Base-by-base conservation (phyloP, 2,888 invertebrate genomes). In the Nineta flava region DNA sequence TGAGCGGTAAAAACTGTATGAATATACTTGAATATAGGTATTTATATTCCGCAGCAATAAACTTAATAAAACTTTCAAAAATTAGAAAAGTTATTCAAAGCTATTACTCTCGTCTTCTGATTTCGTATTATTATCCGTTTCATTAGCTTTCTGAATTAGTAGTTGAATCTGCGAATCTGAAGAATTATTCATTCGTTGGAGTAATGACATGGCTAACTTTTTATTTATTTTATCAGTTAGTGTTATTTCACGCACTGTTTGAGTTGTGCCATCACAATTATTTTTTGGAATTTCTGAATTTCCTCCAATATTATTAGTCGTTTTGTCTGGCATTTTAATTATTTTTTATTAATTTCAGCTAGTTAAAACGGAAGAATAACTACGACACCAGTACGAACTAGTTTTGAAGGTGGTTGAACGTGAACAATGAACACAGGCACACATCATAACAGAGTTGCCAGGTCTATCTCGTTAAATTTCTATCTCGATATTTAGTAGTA, bases 181-280 rank as follows among this genome's bases (percentile, higher is more conserved):
- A 15, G 52, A 48, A 48, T 47, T 53, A 53, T 77, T 77, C 66
- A 82, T 71, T 53, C 76, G 67, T 49, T 75, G 71, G 53, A 81
- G 69, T 51, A 81, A 68, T 1, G 79, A 79, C 50, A 75, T 70
- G 46, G 82, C 64, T 48, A 82, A 65, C 58, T 74, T 75, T 62
- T 81, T 81, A 60, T 83, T 83, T 51, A 82, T 58, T 54, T 72
- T 74, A 60, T 83, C 82, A 1, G 79, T 82, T 62, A 75, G 75
- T 10, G 75, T 76, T 52, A 75, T 62, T 64, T 76, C 77, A 47
- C 74, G 61, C 13, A 41, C 35, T 19, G 12, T 6, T 31, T 49
- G 34, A 15, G 13, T 21, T 44, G n/a, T 53, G 26, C 26, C 7
- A 26, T 26, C 52, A 34, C 17, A 32, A 16, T 16, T 32, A 12